phyloP scores from a whole-genome alignment of 1,140 invertebrate genomes.

The Cydia amplana region DNA sequence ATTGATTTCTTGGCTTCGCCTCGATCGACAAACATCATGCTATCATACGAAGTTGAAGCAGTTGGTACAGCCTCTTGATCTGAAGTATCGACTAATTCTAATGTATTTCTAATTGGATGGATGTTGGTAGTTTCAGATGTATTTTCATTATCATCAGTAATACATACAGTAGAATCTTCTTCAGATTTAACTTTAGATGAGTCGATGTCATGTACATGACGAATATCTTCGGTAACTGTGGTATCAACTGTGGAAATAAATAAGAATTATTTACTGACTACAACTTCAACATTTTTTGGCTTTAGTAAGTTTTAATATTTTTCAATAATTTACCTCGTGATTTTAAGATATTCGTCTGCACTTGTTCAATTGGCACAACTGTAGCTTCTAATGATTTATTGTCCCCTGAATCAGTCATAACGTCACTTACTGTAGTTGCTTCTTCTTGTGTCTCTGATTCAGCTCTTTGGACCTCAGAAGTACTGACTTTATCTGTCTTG shows the following conservation, averaged over 20 bases:
- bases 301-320: neutral
- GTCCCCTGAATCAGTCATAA: neutral
- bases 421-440: neutral
- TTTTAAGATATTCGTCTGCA: neutral
- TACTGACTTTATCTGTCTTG: neutral
- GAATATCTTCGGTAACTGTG: neutral
- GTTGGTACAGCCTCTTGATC: neutral
- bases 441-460: neutral
- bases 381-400: neutral
- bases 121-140: neutral
- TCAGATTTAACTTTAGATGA: neutral
- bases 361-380: neutral
- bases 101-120: neutral
- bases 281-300: neutral
- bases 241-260: neutral
- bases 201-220: neutral
- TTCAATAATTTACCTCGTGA: neutral
- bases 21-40: slow-evolving; percentile 35
- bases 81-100: neutral
- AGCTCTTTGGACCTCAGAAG: neutral
- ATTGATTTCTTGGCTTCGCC: slow-evolving; percentile 46
- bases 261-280: neutral
- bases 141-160: neutral
- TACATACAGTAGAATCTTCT: neutral
- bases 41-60: slow-evolving; percentile 34